Conservation (phyloP, 2,797 vertebrate species). For the Tangara arthus region DNA sequence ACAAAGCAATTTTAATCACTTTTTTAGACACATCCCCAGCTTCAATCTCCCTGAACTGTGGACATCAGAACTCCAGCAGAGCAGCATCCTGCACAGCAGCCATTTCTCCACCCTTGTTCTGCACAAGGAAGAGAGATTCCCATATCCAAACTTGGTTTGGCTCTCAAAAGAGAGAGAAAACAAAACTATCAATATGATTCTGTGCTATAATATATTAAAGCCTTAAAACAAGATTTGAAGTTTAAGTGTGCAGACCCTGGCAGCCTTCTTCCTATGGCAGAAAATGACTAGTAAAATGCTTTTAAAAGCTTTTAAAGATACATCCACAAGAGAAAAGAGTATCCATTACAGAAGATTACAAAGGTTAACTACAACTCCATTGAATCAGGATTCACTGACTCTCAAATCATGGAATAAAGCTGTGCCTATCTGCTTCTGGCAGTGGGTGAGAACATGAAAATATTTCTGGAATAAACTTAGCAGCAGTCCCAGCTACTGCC, state of each 20-base stretch:
- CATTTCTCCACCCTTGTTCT: not conserved
- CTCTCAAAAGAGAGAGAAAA: slow-evolving; percentile 5
- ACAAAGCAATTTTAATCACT: not conserved
- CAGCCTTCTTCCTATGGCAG: not conserved
- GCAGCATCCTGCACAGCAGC: not conserved
- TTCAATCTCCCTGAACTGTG: not conserved
- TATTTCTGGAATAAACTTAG: not conserved
- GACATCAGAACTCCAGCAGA: not conserved
- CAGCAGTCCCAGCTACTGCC: not conserved
- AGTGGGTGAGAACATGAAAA: not conserved
- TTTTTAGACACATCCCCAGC: not conserved
- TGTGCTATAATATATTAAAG: not conserved
- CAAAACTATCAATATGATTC: slow-evolving; percentile 8
- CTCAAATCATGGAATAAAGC: not conserved
- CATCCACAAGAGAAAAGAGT: not conserved
- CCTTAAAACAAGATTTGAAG: slow-evolving; percentile 3
- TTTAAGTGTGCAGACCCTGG: not conserved
- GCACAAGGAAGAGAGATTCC: not conserved
- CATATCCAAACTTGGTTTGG: not conserved
- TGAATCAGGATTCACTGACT: not conserved
- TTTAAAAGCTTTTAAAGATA: not conserved
- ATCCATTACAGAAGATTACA: not conserved
- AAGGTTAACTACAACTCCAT: not conserved
- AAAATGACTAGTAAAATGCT: not conserved
- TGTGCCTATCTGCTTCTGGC: not conserved